Evolutionary conservation across 2,113 vertebrate genomes (phyloP).

Genomic region (Blennius ocellaris): DNA sequence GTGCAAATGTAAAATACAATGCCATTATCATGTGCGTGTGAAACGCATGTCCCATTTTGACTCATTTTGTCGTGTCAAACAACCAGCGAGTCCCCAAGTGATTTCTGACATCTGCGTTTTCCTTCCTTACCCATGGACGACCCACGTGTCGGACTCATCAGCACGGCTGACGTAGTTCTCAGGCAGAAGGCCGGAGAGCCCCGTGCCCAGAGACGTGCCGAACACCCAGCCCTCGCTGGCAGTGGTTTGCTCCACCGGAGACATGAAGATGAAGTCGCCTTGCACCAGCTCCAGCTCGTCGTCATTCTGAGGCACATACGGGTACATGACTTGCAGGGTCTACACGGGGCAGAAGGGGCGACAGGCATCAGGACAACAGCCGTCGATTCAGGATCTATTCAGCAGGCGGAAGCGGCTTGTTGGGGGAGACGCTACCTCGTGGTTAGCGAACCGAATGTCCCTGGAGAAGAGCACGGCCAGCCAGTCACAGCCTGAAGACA

Average conservation of each 20-base stretch:
- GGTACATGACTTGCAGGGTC: slow-evolving; percentile 97
- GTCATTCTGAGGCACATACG: slow-evolving; percentile 95
- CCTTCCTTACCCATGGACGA: slow-evolving; percentile 91
- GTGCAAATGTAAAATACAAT: no score
- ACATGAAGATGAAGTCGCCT: slow-evolving; percentile 97
- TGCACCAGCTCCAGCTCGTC: slow-evolving; percentile 95
- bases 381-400: neutral
- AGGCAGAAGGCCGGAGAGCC: slow-evolving; percentile 94
- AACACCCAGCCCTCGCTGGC: slow-evolving; percentile 98
- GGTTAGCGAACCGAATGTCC: slow-evolving; percentile 96
- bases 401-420: neutral
- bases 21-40: no score
- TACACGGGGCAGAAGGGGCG: slow-evolving; percentile 45
- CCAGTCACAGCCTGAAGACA: slow-evolving; percentile 94
- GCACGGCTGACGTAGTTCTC: slow-evolving; percentile 96
- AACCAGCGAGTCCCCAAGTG: no score
- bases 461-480: slow-evolving; percentile 94
- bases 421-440: slow-evolving; percentile 85
- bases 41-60: no score
- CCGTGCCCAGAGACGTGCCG: slow-evolving; percentile 90
- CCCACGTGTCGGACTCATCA: slow-evolving; percentile 96
- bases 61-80: no score
- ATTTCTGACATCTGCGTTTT: no score
- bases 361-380: neutral
- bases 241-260: slow-evolving; percentile 90